Percentiles rank a stretch among this genome's conserved stretches.
phyloP scores from a whole-genome alignment of 2,888 invertebrate species.

The Stegophylla sp. region DNA sequence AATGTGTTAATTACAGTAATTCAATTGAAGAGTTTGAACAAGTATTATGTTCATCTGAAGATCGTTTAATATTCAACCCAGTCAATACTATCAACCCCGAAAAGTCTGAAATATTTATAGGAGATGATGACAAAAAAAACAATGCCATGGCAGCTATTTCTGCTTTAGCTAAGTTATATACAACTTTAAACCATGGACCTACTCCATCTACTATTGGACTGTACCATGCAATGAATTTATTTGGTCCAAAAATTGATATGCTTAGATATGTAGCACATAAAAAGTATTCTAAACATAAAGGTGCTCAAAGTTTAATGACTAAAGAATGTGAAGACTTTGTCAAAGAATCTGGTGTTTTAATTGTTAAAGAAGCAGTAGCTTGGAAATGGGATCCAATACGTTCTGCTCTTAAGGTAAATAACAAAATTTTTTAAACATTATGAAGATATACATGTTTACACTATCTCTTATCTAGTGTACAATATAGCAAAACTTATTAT shows the following conservation, averaged over 20 bases:
- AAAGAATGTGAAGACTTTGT: constrained; percentile 74
- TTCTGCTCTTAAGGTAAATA: constrained; percentile 73
- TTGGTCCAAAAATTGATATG: constrained; percentile 46
- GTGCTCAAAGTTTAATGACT: constrained; percentile 61
- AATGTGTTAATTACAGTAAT: constrained; percentile 29
- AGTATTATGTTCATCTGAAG: constrained; percentile 52
- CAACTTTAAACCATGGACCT: constrained; percentile 79
- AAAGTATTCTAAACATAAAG: constrained; percentile 58
- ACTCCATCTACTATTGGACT: constrained; percentile 83
- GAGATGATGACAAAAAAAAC: constrained; percentile 66
- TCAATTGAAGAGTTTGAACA: constrained; percentile 49
- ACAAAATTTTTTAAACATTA: not conserved
- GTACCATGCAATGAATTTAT: constrained; percentile 68
- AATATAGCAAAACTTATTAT: too few relatives aligned
- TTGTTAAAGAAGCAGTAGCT: constrained; percentile 78
- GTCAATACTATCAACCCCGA: constrained; percentile 25
- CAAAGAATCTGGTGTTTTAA: constrained; percentile 81
- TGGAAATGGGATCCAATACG: constrained; percentile 96
- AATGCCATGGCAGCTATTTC: constrained; percentile 84
- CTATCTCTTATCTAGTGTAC: too few relatives aligned
- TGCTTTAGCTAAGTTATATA: constrained; percentile 79
- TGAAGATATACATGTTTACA: too few relatives aligned
- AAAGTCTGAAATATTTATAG: constrained; percentile 49
- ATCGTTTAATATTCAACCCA: constrained; percentile 45
- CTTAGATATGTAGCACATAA: constrained; percentile 46